Evolutionary conservation across 2,797 vertebrate species (phyloP), one percentile per base, ranked within the genome.

Genomic region (Mareca strepera): DNA sequence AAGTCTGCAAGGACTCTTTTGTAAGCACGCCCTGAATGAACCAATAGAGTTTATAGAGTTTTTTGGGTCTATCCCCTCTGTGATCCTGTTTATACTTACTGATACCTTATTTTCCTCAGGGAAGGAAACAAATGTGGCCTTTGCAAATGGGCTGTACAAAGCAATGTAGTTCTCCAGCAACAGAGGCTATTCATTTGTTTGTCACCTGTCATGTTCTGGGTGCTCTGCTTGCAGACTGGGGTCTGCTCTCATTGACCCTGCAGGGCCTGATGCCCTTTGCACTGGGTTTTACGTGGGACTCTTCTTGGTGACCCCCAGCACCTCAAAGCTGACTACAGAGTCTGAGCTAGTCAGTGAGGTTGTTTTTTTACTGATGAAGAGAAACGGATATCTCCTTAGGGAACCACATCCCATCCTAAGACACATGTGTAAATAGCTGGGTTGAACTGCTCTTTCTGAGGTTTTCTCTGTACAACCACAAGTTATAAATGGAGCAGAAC

Each of bases 391-490:
- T 21, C 48, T 82, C 84, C 56, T 56, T 33, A 48, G 78, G 86
- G 84, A 92, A 7, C 48, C 35, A 43, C 68, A 48, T 89, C 86
- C 55, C 26, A n/a, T 52, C 63, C 81, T 28, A 16, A 52, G 75
- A 69, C 50, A 59, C 55, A 39, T 74, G 56, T 77, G 56, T 77
- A 56, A 86, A 55, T 31, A 67, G 60, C 75, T 53, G 56, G 41
- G 70, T 33, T 76, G 92, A 60, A 26, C 78, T 91, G 48, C 75
- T 59, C 82, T 92, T 74, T 87, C 91, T 67, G 84, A 93, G 87
- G 84, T 91, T 92, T 92, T 87, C 78, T 89, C 78, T 92, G 64
- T 53, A 53, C 39, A 67, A 66, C 39, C 82, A 73, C 93, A 80
- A 86, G 55, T 92, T 82, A 15, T 69, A 59, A 35, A 87, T 31